These are phyloP conservation scores for Dendrolimus houi DNA, from an alignment of 2,888 invertebrate species.

Conservation along the genomic window DNA sequence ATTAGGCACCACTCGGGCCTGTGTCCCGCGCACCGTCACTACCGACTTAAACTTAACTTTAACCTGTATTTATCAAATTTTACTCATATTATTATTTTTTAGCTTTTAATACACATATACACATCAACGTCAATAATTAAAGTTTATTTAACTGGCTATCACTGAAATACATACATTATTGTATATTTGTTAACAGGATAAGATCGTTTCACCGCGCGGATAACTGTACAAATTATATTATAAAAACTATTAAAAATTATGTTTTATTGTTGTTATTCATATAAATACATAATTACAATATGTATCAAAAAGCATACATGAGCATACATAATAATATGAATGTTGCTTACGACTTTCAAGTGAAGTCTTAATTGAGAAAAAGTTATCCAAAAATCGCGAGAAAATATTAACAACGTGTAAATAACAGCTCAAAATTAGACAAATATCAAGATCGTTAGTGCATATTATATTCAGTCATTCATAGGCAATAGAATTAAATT, in stretches of 20 bases:
- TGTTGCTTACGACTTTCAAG: too few species aligned
- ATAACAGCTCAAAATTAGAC: too few species aligned
- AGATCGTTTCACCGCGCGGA: constrained; percentile 45
- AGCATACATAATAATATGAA: too few species aligned
- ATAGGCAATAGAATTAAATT: background rate
- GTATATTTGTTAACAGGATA: constrained; percentile 58
- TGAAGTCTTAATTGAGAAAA: too few species aligned
- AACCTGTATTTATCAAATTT: constrained; percentile 29
- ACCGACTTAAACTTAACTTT: constrained; percentile 42
- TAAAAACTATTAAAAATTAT: too few species aligned
- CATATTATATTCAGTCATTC: background rate
- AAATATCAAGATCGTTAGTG: too few species aligned
- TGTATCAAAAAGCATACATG: too few species aligned
- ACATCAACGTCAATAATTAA: constrained; percentile 46
- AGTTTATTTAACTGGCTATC: constrained; percentile 39
- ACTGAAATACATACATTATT: constrained; percentile 54
- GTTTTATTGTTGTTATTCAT: too few species aligned
- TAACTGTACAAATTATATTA: background rate
- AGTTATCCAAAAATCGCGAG: too few species aligned
- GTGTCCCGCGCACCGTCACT: constrained; percentile 56
- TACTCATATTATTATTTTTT: constrained; percentile 32
- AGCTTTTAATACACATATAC: constrained; percentile 63
- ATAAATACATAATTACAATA: too few species aligned
- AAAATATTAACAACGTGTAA: too few species aligned
- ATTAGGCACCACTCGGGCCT: constrained; percentile 7